Conservation (phyloP, 2,113 vertebrate genomes). For the Struthidea cinerea region DNA sequence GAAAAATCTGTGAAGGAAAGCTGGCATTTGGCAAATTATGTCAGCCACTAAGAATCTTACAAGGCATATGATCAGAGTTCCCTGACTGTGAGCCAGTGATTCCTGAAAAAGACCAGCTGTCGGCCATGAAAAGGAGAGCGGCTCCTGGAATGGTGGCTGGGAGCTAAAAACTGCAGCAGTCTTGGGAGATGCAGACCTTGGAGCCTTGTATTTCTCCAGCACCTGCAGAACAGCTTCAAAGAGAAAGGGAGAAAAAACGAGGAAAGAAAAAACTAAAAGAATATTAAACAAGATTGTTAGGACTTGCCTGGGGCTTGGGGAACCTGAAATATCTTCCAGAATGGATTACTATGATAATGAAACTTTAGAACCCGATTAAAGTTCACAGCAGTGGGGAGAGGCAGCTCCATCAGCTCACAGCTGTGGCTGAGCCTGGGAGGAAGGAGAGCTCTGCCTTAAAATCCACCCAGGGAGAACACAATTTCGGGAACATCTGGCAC, state of each 20-base stretch:
- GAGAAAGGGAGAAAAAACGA: background rate
- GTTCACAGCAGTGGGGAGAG: slow-evolving; percentile 41
- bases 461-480: slow-evolving; percentile 46
- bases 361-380: slow-evolving; percentile 65
- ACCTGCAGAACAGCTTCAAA: slow-evolving; percentile 58
- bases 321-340: slow-evolving; percentile 57
- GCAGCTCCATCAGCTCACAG: slow-evolving; percentile 53
- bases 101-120: slow-evolving; percentile 59
- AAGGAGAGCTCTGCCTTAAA: slow-evolving; percentile 59
- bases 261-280: background rate
- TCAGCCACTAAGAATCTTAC: slow-evolving; percentile 36
- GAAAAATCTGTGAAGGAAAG: slow-evolving; percentile 19
- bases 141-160: slow-evolving; percentile 22
- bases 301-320: slow-evolving; percentile 39
- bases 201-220: slow-evolving; percentile 6
- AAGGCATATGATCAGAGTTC: slow-evolving; percentile 49
- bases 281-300: slow-evolving; percentile 32
- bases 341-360: slow-evolving; percentile 55
- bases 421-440: slow-evolving; percentile 36
- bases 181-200: background rate
- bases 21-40: slow-evolving; percentile 43
- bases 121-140: slow-evolving; percentile 38
- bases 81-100: slow-evolving; percentile 14
- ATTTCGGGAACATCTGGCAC: slow-evolving; percentile 66
- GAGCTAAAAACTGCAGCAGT: slow-evolving; percentile 29